These are phyloP conservation scores for Phyllostomus discolor DNA, from an alignment of 2,113 vertebrate species.

Conservation along the genomic window DNA sequence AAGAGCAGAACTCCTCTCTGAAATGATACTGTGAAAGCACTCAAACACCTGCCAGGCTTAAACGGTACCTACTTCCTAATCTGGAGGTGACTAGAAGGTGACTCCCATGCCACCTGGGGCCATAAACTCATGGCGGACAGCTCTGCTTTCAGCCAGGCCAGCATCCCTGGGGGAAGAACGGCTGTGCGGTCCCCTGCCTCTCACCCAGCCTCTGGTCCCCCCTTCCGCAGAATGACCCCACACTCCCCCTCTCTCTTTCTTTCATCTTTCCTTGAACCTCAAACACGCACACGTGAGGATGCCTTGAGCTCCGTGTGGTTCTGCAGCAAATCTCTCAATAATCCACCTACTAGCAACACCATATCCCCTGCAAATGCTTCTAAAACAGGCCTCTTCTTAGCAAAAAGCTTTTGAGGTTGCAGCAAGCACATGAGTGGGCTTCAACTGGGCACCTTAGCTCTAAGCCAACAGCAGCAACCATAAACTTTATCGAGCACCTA, in stretches of 20 bases:
- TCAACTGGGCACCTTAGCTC: not conserved
- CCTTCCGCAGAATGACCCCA: not conserved
- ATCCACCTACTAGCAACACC: not conserved
- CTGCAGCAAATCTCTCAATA: not conserved
- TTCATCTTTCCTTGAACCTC: not conserved
- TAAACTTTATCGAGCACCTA: not conserved
- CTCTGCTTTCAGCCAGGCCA: not conserved
- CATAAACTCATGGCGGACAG: not conserved
- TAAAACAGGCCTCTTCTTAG: not conserved
- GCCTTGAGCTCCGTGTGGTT: not conserved
- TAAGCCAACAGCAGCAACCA: not conserved
- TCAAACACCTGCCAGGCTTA: not conserved
- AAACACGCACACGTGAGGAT: not conserved
- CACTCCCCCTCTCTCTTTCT: not conserved
- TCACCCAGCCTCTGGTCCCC: not conserved
- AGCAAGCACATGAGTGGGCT: not conserved
- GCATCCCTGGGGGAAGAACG: accelerated
- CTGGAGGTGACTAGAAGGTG: not conserved
- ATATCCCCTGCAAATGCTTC: accelerated
- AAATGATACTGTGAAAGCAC: not conserved
- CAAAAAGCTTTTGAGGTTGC: not conserved
- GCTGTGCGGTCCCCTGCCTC: not conserved
- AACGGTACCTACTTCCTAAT: not conserved
- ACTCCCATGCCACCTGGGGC: not conserved
- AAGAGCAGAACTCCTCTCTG: not conserved